Evolutionary conservation across 2,797 vertebrate species (phyloP).

Genomic region (Ficedula albicollis): DNA sequence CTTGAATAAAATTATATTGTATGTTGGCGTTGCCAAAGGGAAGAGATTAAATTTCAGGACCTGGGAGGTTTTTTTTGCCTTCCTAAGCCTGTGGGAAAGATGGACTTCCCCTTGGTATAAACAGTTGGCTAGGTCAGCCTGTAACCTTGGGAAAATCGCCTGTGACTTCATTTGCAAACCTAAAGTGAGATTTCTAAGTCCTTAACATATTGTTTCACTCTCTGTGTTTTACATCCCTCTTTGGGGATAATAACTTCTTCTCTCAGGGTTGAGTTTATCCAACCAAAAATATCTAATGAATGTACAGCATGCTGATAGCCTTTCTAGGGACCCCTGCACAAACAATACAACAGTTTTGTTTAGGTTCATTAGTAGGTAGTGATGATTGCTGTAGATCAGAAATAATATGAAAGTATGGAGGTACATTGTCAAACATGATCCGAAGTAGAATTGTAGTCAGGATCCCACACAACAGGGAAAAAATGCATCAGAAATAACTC

Average conservation of each 20-base stretch:
- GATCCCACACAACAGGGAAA: neutral
- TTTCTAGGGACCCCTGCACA: neutral
- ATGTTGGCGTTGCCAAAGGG: neutral
- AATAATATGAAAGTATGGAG: neutral
- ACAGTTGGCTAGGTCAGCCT: neutral
- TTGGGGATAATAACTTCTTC: neutral
- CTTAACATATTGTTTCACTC: fast-evolving
- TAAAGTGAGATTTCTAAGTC: neutral
- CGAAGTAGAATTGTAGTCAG: neutral
- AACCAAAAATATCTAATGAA: neutral
- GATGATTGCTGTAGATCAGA: neutral
- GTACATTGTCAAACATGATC: neutral
- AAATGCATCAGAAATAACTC: neutral
- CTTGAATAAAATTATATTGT: neutral
- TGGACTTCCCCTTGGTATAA: neutral
- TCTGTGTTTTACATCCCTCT: neutral
- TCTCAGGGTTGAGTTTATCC: neutral
- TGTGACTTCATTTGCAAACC: neutral
- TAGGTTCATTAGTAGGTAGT: neutral
- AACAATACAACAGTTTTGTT: neutral
- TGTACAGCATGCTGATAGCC: neutral
- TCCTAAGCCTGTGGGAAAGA: neutral
- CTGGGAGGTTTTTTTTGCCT: neutral
- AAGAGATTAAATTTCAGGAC: neutral
- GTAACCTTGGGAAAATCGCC: neutral